phyloP scores from a whole-genome alignment of 2,113 vertebrate genomes.

The Polypterus senegalus region DNA sequence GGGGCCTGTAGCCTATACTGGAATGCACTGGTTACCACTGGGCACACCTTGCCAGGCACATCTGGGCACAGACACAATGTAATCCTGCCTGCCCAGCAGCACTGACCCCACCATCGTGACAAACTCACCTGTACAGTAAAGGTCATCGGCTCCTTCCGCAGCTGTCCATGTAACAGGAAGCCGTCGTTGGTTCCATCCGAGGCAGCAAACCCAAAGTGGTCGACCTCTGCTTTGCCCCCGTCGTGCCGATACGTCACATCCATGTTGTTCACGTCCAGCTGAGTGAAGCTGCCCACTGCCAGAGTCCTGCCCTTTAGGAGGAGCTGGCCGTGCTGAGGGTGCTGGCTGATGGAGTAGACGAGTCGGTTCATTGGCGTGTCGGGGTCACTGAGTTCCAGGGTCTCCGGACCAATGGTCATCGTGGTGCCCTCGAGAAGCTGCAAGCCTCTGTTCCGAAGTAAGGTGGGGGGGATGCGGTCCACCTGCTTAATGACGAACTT shows the following conservation, averaged over 20 bases:
- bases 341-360: slow-evolving; percentile 33
- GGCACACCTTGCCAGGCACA: no score
- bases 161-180: slow-evolving; percentile 47
- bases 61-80: no score
- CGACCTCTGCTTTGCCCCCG: slow-evolving; percentile 18
- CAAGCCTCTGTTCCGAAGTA: slow-evolving; percentile 37
- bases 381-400: slow-evolving; percentile 43
- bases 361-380: slow-evolving; percentile 37
- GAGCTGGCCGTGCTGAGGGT: slow-evolving; percentile 35
- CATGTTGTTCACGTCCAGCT: slow-evolving; percentile 40
- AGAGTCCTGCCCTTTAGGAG: slow-evolving; percentile 31
- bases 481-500: slow-evolving; percentile 32
- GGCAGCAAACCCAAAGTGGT: slow-evolving; percentile 45
- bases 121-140: slow-evolving; percentile 43
- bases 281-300: slow-evolving; percentile 29
- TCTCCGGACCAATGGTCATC: slow-evolving; percentile 23
- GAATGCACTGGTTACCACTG: no score
- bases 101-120: neutral
- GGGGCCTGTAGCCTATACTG: no score
- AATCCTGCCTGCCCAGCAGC: no score
- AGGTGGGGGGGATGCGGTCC: slow-evolving; percentile 35
- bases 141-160: slow-evolving; percentile 34
- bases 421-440: slow-evolving; percentile 29
- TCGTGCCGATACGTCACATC: slow-evolving; percentile 39
- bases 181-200: slow-evolving; percentile 38